Percentiles rank a stretch among this genome's conserved stretches.
phyloP scores from a whole-genome alignment of 2,113 vertebrate genomes.

The Apteryx mantelli region DNA sequence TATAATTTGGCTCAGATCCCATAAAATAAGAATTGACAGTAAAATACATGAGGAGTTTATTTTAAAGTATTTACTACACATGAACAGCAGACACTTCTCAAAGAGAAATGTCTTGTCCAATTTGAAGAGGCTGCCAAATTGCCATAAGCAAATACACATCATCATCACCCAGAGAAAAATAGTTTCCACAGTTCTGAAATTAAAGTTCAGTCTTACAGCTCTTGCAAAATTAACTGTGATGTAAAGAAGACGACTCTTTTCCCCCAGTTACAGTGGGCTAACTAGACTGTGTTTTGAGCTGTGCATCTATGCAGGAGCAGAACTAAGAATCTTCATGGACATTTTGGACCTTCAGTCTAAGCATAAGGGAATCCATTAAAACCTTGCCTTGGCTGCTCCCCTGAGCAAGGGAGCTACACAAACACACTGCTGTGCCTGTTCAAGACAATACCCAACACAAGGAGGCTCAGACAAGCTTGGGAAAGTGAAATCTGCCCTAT shows the following conservation, averaged over 20 bases:
- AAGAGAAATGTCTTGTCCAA: constrained; percentile 3
- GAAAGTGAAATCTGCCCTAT: background rate
- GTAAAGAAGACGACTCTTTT: background rate
- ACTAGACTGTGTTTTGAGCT: background rate
- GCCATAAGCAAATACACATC: background rate
- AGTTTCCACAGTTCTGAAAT: background rate
- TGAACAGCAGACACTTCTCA: constrained; percentile 38
- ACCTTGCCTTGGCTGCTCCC: background rate
- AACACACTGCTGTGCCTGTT: background rate
- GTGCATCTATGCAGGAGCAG: background rate
- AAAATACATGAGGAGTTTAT: constrained; percentile 39
- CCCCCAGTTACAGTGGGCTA: background rate
- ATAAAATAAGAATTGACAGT: constrained; percentile 26
- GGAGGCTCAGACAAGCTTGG: background rate
- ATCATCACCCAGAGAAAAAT: background rate
- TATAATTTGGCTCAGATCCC: constrained; percentile 11
- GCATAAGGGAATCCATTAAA: background rate
- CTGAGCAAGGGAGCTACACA: background rate
- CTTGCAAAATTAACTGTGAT: background rate
- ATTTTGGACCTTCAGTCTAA: background rate
- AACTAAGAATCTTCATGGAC: background rate
- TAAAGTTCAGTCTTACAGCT: background rate
- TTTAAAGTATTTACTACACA: constrained; percentile 16
- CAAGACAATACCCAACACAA: background rate
- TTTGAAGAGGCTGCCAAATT: constrained; percentile 8